These are phyloP conservation scores for Diabrotica virgifera DNA, from an alignment of 1,140 invertebrate genomes.

Conservation along the genomic window DNA sequence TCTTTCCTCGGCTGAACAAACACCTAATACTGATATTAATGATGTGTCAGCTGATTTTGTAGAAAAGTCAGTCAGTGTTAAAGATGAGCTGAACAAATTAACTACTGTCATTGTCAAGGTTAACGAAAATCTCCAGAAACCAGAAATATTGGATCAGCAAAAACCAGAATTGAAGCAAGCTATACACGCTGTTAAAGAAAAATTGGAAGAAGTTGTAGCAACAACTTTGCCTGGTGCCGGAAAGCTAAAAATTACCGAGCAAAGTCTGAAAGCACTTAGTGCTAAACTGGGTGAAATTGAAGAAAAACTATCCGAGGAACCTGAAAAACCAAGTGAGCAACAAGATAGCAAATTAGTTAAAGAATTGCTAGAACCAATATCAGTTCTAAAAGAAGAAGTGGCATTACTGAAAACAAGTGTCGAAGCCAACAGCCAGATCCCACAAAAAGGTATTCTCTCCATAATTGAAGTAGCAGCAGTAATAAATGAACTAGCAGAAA, in stretches of 20 bases:
- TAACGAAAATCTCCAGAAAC: constrained; percentile 14
- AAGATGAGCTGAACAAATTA: constrained; percentile 21
- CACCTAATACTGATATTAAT: no score
- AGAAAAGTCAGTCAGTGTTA: constrained; percentile 7
- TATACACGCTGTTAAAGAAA: constrained; percentile 15
- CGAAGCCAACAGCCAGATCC: neutral
- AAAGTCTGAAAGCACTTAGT: constrained; percentile 6
- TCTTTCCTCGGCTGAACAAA: no score
- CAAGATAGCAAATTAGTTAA: no score
- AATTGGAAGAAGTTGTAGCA: constrained; percentile 6
- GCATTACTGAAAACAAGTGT: no score
- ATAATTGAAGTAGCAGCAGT: no score
- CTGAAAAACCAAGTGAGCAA: no score
- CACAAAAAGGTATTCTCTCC: constrained; percentile 13
- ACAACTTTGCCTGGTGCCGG: neutral
- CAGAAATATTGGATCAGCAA: constrained; percentile 17
- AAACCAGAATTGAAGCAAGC: constrained; percentile 15
- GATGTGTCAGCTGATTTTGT: neutral
- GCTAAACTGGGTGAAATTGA: constrained; percentile 4
- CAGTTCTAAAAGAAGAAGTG: no score
- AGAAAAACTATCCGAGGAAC: neutral
- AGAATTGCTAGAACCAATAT: no score
- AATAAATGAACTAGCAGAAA: no score
- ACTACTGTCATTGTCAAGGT: constrained; percentile 18
- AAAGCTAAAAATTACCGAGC: neutral